Percentiles rank a stretch among this genome's conserved stretches.
These are phyloP conservation scores for Oreortyx pictus DNA, from an alignment of 2,797 vertebrate genomes.

Conservation along the genomic window DNA sequence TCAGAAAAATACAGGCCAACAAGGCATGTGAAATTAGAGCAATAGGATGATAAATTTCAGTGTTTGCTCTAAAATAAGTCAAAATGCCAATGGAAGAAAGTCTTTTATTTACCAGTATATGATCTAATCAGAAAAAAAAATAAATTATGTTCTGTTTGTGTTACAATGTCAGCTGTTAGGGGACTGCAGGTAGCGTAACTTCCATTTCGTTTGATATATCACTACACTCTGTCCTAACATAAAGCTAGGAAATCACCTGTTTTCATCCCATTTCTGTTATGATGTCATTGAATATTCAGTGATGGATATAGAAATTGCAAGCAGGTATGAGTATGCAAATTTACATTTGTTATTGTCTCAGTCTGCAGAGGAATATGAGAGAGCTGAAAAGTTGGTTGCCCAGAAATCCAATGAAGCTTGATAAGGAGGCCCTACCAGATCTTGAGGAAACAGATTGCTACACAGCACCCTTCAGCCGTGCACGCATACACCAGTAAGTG, in stretches of 20 bases:
- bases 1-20: not conserved
- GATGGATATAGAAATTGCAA: not conserved
- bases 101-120: not conserved
- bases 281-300: not conserved
- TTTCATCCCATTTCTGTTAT: not conserved
- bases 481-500: constrained; percentile 96
- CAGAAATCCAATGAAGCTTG: constrained; percentile 97
- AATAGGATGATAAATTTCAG: not conserved
- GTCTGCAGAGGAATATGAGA: constrained; percentile 89
- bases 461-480: constrained; percentile 96
- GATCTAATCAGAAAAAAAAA: not conserved
- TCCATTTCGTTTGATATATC: not conserved
- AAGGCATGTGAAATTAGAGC: not conserved
- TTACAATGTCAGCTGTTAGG: not conserved
- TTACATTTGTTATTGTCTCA: constrained; percentile 68
- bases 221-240: not conserved
- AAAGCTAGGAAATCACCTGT: not conserved
- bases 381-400: constrained; percentile 96
- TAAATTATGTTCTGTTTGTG: not conserved
- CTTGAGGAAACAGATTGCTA: constrained; percentile 96
- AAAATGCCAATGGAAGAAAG: not conserved
- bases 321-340: fast-evolving
- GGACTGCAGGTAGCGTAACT: not conserved
- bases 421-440: constrained; percentile 95
- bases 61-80: not conserved